phyloP scores from a whole-genome alignment of 2,113 vertebrate genomes.

The Turnix velox region DNA sequence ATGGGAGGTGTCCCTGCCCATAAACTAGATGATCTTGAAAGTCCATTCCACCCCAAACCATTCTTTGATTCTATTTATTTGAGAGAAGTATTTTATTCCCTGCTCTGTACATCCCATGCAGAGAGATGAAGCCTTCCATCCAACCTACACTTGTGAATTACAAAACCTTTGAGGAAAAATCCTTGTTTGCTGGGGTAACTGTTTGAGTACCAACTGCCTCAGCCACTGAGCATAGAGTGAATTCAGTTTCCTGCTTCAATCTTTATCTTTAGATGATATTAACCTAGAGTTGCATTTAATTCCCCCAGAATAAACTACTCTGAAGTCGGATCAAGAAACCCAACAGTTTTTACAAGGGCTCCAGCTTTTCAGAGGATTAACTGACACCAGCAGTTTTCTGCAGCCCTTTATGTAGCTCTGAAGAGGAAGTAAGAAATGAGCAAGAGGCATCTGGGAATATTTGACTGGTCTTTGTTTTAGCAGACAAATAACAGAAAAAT shows the following conservation, averaged over 20 bases:
- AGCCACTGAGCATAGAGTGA: not conserved
- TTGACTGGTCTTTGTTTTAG: not conserved
- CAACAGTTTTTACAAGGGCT: not conserved
- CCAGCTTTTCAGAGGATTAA: not conserved
- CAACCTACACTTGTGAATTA: not conserved
- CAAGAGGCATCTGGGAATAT: not conserved
- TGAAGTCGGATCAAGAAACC: not conserved
- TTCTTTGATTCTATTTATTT: too few species aligned
- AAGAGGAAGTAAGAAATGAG: not conserved
- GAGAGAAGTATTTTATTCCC: not conserved
- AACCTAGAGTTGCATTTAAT: not conserved
- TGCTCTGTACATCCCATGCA: not conserved
- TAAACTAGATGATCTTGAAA: too few species aligned
- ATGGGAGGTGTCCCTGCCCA: too few species aligned
- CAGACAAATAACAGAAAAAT: not conserved
- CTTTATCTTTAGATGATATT: not conserved
- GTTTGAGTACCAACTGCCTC: too few species aligned
- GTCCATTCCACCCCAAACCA: too few species aligned
- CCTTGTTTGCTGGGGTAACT: not conserved
- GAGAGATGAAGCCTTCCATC: not conserved
- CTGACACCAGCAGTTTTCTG: not conserved
- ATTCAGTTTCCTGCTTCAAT: not conserved
- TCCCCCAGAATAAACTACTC: not conserved
- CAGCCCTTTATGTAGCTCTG: not conserved
- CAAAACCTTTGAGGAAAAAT: accelerated